Evolutionary conservation across 2,113 vertebrate species (phyloP), one percentile per base, ranked within the genome.

Genomic region (Megatriorchis doriae): DNA sequence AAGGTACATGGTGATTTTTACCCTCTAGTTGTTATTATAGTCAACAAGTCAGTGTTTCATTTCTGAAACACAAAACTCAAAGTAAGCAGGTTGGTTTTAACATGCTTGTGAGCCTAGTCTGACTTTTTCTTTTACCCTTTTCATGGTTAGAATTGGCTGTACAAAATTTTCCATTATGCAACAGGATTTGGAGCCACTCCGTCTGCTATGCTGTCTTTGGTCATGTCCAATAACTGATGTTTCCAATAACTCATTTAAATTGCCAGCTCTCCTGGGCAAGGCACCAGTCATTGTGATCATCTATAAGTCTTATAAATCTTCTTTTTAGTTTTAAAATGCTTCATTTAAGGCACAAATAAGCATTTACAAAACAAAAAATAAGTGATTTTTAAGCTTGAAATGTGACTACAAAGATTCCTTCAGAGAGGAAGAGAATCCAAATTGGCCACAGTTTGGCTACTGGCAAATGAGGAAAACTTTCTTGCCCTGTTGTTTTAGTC

Each of bases 281-380:
- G 36, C 91, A 93, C 55, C 61, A 96, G 86, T 92, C 72, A 72
- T 81, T 94, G 77, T 92, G 56, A 86, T 81, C 86, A 68, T 96
- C 68, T 85, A 81, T 84, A 89, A 94, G 70, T 86, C 73, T 81
- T 95, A 48, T 93, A 97, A 92, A 95, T 95, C 73, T 92, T 95
- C 82, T 79, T 52, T 79, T 90, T 89, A 67, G 73, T 92, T 94
- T 95, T 65, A 58, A 86, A 94, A 89, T 45, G 83, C 27, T 93
- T 91, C 56, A 88, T 96, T 91, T 75, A 94, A 96, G 62, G 42
- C 80, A 61, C 52, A 96, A 96, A 93, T 29, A 95, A 93, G 52
- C 86, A 89, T 96, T 95, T 93, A 56, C 50, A 86, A 96, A 96
- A 74, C 81, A 94, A 92, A 96, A 96, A 96, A 94, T 85, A 93